phyloP scores from a whole-genome alignment of 2,797 vertebrate species.

The Acipenser oxyrinchus region DNA sequence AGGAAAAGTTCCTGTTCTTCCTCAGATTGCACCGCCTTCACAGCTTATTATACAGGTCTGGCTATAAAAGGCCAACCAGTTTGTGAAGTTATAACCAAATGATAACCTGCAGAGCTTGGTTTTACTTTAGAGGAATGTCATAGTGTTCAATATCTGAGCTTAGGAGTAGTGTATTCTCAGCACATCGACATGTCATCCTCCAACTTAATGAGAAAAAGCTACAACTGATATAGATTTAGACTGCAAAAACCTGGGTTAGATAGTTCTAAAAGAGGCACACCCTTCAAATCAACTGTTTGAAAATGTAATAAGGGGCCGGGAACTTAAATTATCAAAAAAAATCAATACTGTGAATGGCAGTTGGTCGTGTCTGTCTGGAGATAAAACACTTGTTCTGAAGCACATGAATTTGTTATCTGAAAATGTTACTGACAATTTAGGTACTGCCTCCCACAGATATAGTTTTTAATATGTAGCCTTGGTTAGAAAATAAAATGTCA shows the following conservation, averaged over 20 bases:
- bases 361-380: not conserved
- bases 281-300: not conserved
- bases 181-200: too few species aligned
- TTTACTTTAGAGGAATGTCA: too few species aligned
- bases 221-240: too few species aligned
- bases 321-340: not conserved
- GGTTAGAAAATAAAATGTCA: constrained; percentile 6
- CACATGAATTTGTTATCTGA: not conserved
- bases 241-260: not conserved
- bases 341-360: not conserved
- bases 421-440: constrained; percentile 9
- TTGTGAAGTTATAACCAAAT: too few species aligned
- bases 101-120: too few species aligned
- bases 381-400: constrained; percentile 2
- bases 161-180: too few species aligned
- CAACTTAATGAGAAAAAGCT: too few species aligned
- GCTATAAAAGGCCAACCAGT: too few species aligned
- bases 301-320: not conserved
- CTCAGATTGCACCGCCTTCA: too few species aligned
- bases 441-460: constrained; percentile 4
- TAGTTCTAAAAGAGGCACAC: not conserved
- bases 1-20: too few species aligned
- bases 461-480: constrained; percentile 3
- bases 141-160: too few species aligned
- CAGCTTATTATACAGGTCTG: too few species aligned